Conservation (phyloP, 1,140 invertebrate species). For the Antheraea mylitta region DNA sequence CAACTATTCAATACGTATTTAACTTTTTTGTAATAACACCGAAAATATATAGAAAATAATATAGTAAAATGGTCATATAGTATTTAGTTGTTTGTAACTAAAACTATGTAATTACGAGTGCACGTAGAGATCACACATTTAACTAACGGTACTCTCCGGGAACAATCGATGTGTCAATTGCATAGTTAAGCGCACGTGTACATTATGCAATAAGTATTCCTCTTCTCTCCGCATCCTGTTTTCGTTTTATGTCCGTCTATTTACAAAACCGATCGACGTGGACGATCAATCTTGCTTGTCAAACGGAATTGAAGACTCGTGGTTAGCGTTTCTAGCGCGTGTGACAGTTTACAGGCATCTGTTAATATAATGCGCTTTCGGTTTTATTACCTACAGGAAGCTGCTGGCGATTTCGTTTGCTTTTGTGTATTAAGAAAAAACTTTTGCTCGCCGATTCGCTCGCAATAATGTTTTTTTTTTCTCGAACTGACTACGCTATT, state of each 20-base stretch:
- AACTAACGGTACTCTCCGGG: slow-evolving; percentile 11
- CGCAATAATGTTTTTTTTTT: too few species aligned
- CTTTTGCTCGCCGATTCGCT: too few species aligned
- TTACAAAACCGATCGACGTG: neutral
- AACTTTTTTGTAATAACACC: too few species aligned
- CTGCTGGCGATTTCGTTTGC: too few species aligned
- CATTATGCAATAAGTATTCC: slow-evolving; percentile 28
- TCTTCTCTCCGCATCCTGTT: slow-evolving; percentile 13
- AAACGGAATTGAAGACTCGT: neutral
- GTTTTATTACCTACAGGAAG: neutral
- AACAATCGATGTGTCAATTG: slow-evolving; percentile 16
- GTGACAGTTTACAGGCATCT: neutral
- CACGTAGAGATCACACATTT: neutral
- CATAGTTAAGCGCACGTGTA: slow-evolving; percentile 22
- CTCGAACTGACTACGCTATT: too few species aligned
- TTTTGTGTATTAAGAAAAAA: too few species aligned
- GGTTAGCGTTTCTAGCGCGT: neutral
- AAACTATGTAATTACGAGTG: neutral
- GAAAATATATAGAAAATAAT: too few species aligned
- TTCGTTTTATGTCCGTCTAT: slow-evolving; percentile 8
- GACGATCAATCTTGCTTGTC: slow-evolving; percentile 3
- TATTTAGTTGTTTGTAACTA: too few species aligned
- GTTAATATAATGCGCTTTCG: neutral
- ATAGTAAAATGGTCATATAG: too few species aligned
- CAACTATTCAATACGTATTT: too few species aligned